A percentile compares a stretch with the other conserved stretches of the same genome.
These are phyloP conservation scores for Yoshiicerus persimilis DNA, from an alignment of 1,140 invertebrate genomes.

Conservation along the genomic window DNA sequence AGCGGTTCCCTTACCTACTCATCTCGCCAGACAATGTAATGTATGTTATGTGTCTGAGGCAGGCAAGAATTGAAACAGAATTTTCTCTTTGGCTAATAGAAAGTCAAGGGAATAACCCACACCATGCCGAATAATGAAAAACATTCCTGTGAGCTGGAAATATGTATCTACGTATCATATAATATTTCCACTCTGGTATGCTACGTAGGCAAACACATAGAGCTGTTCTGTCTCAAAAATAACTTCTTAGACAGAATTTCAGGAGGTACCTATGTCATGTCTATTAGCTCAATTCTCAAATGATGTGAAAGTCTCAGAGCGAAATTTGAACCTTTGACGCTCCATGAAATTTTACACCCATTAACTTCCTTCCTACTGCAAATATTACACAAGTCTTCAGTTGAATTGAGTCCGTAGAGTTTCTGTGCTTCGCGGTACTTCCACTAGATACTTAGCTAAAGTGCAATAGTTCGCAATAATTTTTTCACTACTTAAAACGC, in stretches of 20 bases:
- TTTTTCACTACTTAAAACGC: not conserved
- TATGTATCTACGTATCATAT: not conserved
- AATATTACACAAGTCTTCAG: not conserved
- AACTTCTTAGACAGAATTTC: not conserved
- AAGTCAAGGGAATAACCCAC: not conserved
- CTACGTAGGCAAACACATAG: too few relatives aligned
- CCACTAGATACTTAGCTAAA: not conserved
- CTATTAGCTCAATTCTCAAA: conserved; percentile 6
- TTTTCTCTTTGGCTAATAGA: not conserved
- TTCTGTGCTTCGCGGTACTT: not conserved
- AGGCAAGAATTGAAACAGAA: not conserved
- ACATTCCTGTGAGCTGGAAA: not conserved
- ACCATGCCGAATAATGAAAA: not conserved
- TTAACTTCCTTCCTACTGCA: not conserved
- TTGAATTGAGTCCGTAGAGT: not conserved
- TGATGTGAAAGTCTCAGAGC: not conserved
- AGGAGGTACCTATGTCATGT: not conserved
- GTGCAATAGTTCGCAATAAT: not conserved
- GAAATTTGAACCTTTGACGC: conserved; percentile 17
- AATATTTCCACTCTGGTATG: not conserved
- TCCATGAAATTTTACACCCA: conserved; percentile 29
- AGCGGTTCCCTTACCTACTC: not conserved
- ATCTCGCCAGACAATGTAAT: not conserved
- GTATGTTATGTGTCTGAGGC: not conserved
- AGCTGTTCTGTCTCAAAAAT: too few relatives aligned